phyloP scores from a whole-genome alignment of 2,888 invertebrate species.

The Melanchra persicariae region DNA sequence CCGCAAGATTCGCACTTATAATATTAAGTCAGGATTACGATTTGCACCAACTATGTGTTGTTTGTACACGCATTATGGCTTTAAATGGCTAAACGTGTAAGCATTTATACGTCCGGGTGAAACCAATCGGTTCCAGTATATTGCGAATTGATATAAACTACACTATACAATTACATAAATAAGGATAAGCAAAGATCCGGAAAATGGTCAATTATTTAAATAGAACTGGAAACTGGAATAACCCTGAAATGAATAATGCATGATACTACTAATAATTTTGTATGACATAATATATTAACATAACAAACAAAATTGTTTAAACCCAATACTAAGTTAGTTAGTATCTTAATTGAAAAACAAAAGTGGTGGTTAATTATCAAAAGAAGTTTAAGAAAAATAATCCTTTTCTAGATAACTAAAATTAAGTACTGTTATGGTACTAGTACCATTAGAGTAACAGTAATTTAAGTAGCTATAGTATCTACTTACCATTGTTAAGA shows the following conservation, averaged over 20 bases:
- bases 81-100: neutral
- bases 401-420: neutral
- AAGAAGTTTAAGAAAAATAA: neutral
- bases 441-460: no score
- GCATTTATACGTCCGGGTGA: no score
- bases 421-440: neutral
- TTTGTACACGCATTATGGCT: neutral
- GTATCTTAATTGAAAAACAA: constrained; percentile 3
- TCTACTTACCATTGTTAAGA: no score
- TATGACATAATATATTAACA: neutral
- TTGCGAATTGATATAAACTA: no score
- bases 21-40: no score
- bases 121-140: no score
- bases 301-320: constrained; percentile 8
- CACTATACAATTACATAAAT: no score
- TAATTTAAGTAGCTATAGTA: no score
- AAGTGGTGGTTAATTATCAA: neutral
- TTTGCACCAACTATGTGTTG: no score
- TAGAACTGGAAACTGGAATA: constrained; percentile 28
- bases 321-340: constrained; percentile 9
- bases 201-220: constrained; percentile 25
- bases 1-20: no score
- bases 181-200: constrained; percentile 24
- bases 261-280: neutral
- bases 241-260: constrained; percentile 16